Evolutionary conservation across 2,888 invertebrate species (phyloP).

Genomic region (Mellilla xanthometata): DNA sequence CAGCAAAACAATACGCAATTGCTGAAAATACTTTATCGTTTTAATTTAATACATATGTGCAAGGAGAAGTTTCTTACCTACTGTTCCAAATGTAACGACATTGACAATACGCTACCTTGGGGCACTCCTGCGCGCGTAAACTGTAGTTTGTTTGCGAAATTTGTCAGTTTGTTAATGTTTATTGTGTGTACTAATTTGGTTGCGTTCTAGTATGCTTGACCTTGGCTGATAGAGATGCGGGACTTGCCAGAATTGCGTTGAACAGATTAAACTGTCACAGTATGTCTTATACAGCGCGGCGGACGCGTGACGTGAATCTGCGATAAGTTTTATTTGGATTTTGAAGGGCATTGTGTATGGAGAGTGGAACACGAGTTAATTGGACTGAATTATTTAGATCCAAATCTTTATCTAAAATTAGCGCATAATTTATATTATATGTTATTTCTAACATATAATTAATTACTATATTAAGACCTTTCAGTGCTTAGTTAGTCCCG

Average conservation of each 20-base stretch:
- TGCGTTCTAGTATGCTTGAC: conserved; percentile 43
- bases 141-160: conserved; percentile 34
- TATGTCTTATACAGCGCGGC: conserved; percentile 34
- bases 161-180: conserved; percentile 39
- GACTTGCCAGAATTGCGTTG: conserved; percentile 16
- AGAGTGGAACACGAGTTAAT: conserved; percentile 8
- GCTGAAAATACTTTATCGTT: conserved; percentile 14
- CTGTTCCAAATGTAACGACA: conserved; percentile 43
- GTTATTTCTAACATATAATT: no score
- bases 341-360: conserved; percentile 27
- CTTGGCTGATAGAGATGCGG: conserved; percentile 37
- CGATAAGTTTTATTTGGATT: conserved; percentile 33
- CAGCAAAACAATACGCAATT: conserved; percentile 31
- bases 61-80: no score
- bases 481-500: no score
- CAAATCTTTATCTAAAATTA: neutral
- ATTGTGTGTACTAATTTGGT: conserved; percentile 42
- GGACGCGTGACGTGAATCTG: conserved; percentile 39
- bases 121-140: conserved; percentile 30
- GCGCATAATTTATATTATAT: no score
- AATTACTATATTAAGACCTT: no score
- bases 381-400: conserved; percentile 3
- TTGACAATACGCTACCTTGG: conserved; percentile 48
- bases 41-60: no score
- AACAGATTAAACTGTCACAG: conserved; percentile 45